Percentiles rank a stretch among this genome's conserved stretches.
These are phyloP conservation scores for Monoplex corrugatus DNA, from an alignment of 2,888 invertebrate genomes.

Conservation along the genomic window DNA sequence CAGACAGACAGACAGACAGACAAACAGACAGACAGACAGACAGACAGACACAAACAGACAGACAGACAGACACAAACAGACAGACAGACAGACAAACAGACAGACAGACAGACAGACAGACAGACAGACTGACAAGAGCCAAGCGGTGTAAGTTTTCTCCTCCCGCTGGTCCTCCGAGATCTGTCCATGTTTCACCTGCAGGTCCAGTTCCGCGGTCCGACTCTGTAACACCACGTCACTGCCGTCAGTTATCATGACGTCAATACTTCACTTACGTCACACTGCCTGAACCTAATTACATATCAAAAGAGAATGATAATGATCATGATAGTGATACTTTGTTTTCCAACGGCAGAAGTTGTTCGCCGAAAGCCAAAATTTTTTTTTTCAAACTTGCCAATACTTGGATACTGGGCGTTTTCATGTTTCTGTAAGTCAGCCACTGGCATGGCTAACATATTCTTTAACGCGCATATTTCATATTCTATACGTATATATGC, in stretches of 20 bases:
- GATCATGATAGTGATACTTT: too few relatives aligned
- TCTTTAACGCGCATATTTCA: too few relatives aligned
- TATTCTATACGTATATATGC: too few relatives aligned
- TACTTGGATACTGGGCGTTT: too few relatives aligned
- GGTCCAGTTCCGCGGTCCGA: slow-evolving; percentile 72
- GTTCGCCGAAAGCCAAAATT: too few relatives aligned
- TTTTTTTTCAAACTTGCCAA: too few relatives aligned
- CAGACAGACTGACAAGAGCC: slow-evolving; percentile 71
- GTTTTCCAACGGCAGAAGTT: too few relatives aligned
- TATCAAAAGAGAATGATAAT: too few relatives aligned
- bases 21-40: background rate
- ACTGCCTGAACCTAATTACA: too few relatives aligned
- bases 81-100: background rate
- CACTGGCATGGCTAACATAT: too few relatives aligned
- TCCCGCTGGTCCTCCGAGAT: slow-evolving; percentile 66
- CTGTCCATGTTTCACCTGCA: slow-evolving; percentile 71
- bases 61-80: background rate
- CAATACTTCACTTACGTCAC: too few relatives aligned
- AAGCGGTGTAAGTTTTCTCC: slow-evolving; percentile 66
- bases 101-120: background rate
- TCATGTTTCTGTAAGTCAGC: too few relatives aligned
- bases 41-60: background rate
- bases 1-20: slow-evolving; percentile 19
- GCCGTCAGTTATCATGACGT: background rate
- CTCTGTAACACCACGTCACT: slow-evolving; percentile 17